Base-by-base conservation (phyloP, 2,888 invertebrate species). In the Sarcophaga variegata region DNA sequence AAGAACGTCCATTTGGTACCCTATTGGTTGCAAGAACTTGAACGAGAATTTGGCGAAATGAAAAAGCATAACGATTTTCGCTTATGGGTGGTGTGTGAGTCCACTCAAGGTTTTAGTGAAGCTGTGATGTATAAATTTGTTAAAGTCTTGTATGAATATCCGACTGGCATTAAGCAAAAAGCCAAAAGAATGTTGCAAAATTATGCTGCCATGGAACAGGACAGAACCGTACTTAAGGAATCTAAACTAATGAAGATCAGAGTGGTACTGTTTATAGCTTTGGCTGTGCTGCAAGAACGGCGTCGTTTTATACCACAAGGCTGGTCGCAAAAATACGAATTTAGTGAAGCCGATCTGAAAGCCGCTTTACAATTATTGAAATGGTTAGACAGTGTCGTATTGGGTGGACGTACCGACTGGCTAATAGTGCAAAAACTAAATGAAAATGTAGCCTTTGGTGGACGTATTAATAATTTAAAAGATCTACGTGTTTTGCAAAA, bases 221-320 rank as follows among this genome's bases (percentile, higher is more conserved):
- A 89, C 4, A 77, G 79, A 37, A 49, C 37, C 5, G 79, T 88
- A 22, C 80, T 83, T 17, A 92, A 88, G 69, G 90, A 92, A 8
- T 89, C 92, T 0, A 92, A 95, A 88, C 94, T 95, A 71, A 92
- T 94, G 88, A 95, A 95, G 89, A 95, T 96, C 75, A 94, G 97
- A 81, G 96, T 99, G 90, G 96, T 97, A 8, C 94, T 99, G 20
- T 96, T 98, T 87, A 97, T 97, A 95, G 94, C 97, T 81, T 98
- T 99, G 93, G 98, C 99, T 1, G 94, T 99, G 17, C 94, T 98
- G 76, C 97, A 97, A 92, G 99, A 99, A 93, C 95, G 99, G 63
- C 95, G 99, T 83, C 97, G 96, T 76, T 99, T 96, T 93, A 97
- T 98, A 89, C 98, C 98, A 1, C 97, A 98, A 94, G 96, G 98